Percentiles rank a stretch among this genome's conserved stretches.
phyloP scores from a whole-genome alignment of 2,113 vertebrate species.

The Connochaetes taurinus region DNA sequence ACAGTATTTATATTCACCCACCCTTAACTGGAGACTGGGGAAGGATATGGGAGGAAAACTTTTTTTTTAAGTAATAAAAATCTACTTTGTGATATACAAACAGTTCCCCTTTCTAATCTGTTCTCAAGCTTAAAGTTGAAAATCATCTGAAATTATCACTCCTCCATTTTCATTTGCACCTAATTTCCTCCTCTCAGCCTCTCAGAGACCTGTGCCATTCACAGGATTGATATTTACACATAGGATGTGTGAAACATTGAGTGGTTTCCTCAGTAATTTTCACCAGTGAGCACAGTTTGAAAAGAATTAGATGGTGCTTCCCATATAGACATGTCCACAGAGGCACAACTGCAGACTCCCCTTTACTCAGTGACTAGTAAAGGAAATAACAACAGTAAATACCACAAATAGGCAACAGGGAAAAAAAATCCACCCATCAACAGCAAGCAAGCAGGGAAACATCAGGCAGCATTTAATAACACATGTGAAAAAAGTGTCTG shows the following conservation, averaged over 20 bases:
- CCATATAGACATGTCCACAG: background rate
- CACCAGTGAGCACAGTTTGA: background rate
- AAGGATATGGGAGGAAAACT: background rate
- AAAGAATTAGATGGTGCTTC: background rate
- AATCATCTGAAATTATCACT: conserved; percentile 38
- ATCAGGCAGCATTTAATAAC: background rate
- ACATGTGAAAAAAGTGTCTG: background rate
- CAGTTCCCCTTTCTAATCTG: background rate
- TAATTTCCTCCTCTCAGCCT: background rate
- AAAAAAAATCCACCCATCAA: background rate
- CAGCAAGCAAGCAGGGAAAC: background rate
- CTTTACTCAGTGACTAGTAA: background rate
- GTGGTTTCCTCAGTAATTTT: conserved; percentile 37
- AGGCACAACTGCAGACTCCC: background rate
- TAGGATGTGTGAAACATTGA: background rate
- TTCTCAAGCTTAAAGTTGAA: conserved; percentile 8
- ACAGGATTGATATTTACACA: background rate
- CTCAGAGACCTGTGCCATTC: background rate
- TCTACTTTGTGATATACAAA: background rate
- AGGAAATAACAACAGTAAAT: background rate
- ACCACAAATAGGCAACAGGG: background rate
- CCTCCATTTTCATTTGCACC: conserved; percentile 46
- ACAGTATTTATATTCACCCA: background rate
- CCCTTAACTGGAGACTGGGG: background rate
- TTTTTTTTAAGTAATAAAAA: background rate